A percentile compares a stretch with the other conserved stretches of the same genome.
phyloP scores from a whole-genome alignment of 2,113 vertebrate genomes.

The Mola mola region DNA sequence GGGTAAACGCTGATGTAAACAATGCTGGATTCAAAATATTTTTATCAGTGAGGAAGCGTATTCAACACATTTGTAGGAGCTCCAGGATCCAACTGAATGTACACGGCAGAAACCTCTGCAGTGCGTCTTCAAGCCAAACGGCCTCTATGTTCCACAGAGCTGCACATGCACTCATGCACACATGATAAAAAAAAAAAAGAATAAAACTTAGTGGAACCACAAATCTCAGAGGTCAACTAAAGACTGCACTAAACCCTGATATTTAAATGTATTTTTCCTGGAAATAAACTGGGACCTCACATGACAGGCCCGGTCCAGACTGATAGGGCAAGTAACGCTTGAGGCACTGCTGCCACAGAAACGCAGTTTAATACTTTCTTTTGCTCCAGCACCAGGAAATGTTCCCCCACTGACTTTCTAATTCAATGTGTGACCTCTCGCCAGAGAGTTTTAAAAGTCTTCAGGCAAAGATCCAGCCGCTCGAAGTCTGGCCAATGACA shows the following conservation, averaged over 20 bases:
- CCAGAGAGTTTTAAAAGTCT: slow-evolving; percentile 81
- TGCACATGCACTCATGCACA: background rate
- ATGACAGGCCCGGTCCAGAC: slow-evolving; percentile 44
- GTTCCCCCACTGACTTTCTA: slow-evolving; percentile 74
- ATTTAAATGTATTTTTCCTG: slow-evolving; percentile 47
- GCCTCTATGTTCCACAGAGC: background rate
- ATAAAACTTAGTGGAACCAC: background rate
- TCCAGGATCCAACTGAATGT: no score
- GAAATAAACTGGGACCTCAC: slow-evolving; percentile 44
- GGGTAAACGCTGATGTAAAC: slow-evolving; percentile 2
- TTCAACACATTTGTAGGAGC: background rate
- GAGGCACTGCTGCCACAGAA: slow-evolving; percentile 71
- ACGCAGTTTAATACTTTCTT: slow-evolving; percentile 74
- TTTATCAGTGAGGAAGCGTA: background rate
- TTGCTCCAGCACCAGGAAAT: slow-evolving; percentile 68
- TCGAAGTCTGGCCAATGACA: slow-evolving; percentile 78
- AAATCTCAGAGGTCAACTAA: slow-evolving; percentile 27
- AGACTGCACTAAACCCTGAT: slow-evolving; percentile 21
- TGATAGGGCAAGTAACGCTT: slow-evolving; percentile 46
- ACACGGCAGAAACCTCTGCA: background rate
- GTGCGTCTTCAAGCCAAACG: background rate
- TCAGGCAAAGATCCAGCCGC: slow-evolving; percentile 78
- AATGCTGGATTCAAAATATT: background rate
- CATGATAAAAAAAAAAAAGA: background rate
- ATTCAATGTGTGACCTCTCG: slow-evolving; percentile 81